Conservation (phyloP, 2,797 vertebrate species). For the Periparus ater region DNA sequence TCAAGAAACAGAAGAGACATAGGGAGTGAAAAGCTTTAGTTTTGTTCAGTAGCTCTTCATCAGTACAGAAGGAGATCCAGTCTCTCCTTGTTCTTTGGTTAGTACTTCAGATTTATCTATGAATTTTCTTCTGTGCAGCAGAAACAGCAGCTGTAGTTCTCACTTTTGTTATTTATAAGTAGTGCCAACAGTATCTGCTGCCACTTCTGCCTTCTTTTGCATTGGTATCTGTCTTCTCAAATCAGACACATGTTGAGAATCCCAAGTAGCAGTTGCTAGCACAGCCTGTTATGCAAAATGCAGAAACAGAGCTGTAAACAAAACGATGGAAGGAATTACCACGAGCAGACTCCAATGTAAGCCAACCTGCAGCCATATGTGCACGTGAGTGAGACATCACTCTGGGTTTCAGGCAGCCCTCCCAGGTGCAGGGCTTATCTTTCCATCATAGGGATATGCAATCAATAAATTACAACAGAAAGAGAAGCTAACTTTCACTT, state of each 20-base stretch:
- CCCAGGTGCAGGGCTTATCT: neutral
- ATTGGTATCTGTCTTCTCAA: neutral
- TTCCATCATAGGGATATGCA: fast-evolving
- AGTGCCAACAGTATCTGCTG: neutral
- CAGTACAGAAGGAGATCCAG: neutral
- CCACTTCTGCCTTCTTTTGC: neutral
- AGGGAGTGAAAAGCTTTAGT: neutral
- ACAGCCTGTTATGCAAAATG: neutral
- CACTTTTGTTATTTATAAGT: neutral
- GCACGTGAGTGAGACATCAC: fast-evolving
- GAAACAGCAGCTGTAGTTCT: neutral
- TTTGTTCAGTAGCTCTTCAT: neutral
- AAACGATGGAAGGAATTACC: fast-evolving
- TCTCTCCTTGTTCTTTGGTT: neutral
- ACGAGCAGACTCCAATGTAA: neutral
- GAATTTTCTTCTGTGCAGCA: neutral
- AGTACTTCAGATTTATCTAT: neutral
- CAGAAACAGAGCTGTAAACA: neutral
- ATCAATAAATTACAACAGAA: neutral
- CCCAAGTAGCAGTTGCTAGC: neutral
- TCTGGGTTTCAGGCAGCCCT: neutral
- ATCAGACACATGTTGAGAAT: neutral
- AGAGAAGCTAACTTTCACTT: neutral
- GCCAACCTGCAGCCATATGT: neutral
- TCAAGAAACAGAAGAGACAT: neutral